Conservation (phyloP, 2,888 invertebrate genomes). For the Heliconius aoede region DNA sequence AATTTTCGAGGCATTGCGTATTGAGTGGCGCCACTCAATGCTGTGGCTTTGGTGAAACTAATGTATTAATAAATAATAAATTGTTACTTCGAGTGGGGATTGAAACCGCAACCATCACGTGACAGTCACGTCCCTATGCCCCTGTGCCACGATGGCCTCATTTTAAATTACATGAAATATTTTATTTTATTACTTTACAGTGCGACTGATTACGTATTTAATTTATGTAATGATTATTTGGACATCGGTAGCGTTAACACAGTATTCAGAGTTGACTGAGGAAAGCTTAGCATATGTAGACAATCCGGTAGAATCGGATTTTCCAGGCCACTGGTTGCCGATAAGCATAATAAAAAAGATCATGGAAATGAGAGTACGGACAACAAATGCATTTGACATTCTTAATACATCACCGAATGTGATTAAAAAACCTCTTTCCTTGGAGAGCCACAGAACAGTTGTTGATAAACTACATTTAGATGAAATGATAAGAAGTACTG, state of each 20-base stretch:
- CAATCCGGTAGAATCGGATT: slow-evolving; percentile 62
- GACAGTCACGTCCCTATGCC: no score
- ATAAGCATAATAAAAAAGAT: slow-evolving; percentile 56
- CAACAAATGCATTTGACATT: slow-evolving; percentile 35
- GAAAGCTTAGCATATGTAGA: slow-evolving; percentile 55
- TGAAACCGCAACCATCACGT: no score
- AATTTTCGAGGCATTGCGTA: no score
- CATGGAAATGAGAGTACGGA: slow-evolving; percentile 56
- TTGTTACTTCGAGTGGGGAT: no score
- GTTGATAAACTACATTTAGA: background rate
- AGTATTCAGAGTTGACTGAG: slow-evolving; percentile 51
- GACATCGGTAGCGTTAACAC: slow-evolving; percentile 46
- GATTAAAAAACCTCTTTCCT: slow-evolving; percentile 4
- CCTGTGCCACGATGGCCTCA: no score
- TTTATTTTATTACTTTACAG: slow-evolving; percentile 51
- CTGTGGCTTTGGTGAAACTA: no score
- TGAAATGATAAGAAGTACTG: background rate
- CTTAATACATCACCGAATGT: slow-evolving; percentile 3
- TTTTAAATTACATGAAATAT: background rate
- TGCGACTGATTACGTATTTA: slow-evolving; percentile 54
- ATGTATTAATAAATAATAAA: no score
- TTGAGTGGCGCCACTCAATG: no score
- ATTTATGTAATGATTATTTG: slow-evolving; percentile 49
- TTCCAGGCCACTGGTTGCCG: slow-evolving; percentile 64
- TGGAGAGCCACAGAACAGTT: background rate